Conservation (phyloP, 2,797 vertebrate genomes). For the Spinus olivaceus region DNA sequence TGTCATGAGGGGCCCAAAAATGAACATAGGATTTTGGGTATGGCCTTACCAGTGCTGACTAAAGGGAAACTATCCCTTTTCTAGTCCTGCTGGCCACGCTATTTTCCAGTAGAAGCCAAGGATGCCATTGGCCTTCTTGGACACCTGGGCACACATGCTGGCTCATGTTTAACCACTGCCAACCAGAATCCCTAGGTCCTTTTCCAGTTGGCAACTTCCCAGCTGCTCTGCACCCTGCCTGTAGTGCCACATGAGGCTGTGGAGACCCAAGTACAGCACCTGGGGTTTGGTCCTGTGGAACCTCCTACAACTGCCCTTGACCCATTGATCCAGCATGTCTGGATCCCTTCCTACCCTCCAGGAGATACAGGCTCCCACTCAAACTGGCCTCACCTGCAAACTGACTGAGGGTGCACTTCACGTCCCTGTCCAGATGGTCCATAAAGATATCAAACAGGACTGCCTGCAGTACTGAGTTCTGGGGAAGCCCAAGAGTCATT, state of each 20-base stretch:
- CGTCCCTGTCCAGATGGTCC: not conserved
- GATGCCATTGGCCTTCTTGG: not conserved
- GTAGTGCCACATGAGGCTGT: not conserved
- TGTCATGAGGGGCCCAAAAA: not conserved
- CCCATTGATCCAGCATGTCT: not conserved
- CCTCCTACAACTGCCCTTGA: accelerated
- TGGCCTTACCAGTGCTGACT: not conserved
- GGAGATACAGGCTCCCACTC: not conserved
- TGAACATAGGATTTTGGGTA: not conserved
- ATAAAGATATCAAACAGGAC: not conserved
- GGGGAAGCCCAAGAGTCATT: not conserved
- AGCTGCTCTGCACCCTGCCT: not conserved
- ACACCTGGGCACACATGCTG: accelerated
- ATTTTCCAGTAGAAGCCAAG: not conserved
- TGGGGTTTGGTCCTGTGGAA: not conserved
- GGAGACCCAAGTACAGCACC: not conserved
- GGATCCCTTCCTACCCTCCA: not conserved
- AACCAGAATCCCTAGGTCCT: not conserved
- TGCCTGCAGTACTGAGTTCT: not conserved
- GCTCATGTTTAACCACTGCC: accelerated
- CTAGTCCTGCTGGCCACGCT: too few species aligned
- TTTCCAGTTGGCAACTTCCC: accelerated
- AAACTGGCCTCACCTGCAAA: not conserved
- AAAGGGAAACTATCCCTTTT: not conserved
- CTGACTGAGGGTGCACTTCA: not conserved